Evolutionary conservation across 1,140 invertebrate species (phyloP), one percentile per base, ranked within the genome.

Genomic region (Drosophila mayri): DNA sequence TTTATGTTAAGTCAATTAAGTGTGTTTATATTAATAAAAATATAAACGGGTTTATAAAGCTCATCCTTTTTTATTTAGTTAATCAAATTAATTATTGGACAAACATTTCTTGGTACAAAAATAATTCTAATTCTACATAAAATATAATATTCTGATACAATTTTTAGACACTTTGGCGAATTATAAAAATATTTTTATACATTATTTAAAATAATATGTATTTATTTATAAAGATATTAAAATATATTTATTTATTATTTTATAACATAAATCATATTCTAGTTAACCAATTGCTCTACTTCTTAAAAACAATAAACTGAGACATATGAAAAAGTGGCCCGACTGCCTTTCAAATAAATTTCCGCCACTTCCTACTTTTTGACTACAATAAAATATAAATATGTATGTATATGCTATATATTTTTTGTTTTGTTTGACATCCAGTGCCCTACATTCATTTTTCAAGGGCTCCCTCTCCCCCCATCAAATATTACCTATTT

Each of bases 361-460:
- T 35, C 22, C 10, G 37, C 11, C 20, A 50, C 32, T 68, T 54
- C 58, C 58, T 66, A 22, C 63, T 63, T 46, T 37, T 46, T 44
- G 28, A n/a, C 20, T n/a, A 37, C 3, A 71, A 54, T 7, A 37
- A 22, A 43, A 64, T 10, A 37, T 1, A n/a, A n/a, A n/a, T n/a
- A n/a, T n/a, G n/a, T 30, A 40, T 20, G 18, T 8, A 14, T 14
- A 14, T 12, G 9, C 20, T 28, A 25, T 8, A 8, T 8, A 14
- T 14, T 12, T 28, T 14, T 40, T 14, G 9, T 40, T 65, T 37
- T 43, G 25, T 64, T 54, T 55, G 32, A 30, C 49, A 50, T 46
- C 20, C 32, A 75, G 30, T 75, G 73, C 37, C 71, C 58, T 41
- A 65, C 71, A 64, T 76, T 41, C 22, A 20, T 49, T 75, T 58